phyloP scores from a whole-genome alignment of 2,888 invertebrate genomes.

The Gymnocheta viridis region DNA sequence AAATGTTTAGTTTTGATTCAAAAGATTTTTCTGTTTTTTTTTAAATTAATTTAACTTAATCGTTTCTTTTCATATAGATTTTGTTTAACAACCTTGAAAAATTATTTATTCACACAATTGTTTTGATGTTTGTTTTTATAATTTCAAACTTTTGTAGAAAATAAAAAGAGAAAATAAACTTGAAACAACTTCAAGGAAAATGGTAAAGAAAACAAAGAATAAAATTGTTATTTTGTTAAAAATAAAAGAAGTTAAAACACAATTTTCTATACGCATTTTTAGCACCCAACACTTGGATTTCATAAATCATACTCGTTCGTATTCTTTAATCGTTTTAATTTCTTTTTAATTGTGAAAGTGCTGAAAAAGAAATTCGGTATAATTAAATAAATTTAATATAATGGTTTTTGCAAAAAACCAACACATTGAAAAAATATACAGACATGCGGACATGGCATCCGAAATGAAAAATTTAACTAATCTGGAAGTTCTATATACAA shows the following conservation, averaged over 20 bases:
- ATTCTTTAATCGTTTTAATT: too few species aligned
- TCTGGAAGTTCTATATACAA: too few species aligned
- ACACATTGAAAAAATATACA: too few species aligned
- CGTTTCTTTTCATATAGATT: conserved; percentile 14
- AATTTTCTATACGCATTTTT: not conserved
- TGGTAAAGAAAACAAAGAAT: conserved; percentile 9
- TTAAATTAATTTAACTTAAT: conserved; percentile 46
- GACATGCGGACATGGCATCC: too few species aligned
- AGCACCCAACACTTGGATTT: not conserved
- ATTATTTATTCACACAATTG: conserved; percentile 56
- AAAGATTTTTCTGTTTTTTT: conserved; percentile 1
- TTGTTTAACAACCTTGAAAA: conserved; percentile 59
- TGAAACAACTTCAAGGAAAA: conserved; percentile 4
- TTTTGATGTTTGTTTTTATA: conserved; percentile 51
- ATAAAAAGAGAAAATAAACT: conserved; percentile 21
- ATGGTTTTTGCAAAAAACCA: too few species aligned
- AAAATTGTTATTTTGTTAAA: not conserved
- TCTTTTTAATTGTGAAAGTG: not conserved
- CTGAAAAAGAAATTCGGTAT: not conserved
- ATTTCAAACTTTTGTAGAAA: conserved; percentile 29
- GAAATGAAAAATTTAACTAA: too few species aligned
- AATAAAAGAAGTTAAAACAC: not conserved
- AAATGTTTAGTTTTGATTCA: conserved; percentile 11
- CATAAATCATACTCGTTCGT: not conserved
- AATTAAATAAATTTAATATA: not conserved